phyloP scores from a whole-genome alignment of 2,113 vertebrate genomes.

The Labeo catla region DNA sequence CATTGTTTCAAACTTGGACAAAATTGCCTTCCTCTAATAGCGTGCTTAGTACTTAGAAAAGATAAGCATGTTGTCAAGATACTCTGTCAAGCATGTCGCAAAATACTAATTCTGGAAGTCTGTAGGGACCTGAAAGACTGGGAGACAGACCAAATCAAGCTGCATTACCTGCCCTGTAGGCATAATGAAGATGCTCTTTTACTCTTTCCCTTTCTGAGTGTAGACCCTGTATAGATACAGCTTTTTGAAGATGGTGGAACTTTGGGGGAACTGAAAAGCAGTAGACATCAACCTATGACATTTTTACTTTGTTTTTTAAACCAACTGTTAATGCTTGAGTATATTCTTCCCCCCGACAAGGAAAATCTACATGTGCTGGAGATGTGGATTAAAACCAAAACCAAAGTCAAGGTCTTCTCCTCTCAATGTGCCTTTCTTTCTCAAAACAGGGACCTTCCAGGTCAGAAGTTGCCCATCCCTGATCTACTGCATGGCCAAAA shows the following conservation, averaged over 20 bases:
- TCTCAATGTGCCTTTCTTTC: not conserved
- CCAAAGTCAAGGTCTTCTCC: not conserved
- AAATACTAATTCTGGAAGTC: not conserved
- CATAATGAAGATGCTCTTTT: not conserved
- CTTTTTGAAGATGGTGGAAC: not conserved
- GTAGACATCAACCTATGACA: not conserved
- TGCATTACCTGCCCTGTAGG: not conserved
- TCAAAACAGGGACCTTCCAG: not conserved
- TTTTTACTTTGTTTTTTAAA: not conserved
- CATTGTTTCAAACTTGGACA: conserved; percentile 13
- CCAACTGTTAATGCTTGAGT: not conserved
- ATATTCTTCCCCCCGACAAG: not conserved
- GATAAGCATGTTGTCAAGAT: not conserved
- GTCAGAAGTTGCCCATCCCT: not conserved
- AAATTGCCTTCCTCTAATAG: not conserved
- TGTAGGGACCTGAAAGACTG: not conserved
- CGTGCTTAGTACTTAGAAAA: not conserved
- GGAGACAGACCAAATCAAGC: not conserved
- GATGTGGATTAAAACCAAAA: not conserved
- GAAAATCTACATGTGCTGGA: not conserved
- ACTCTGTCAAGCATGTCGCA: not conserved
- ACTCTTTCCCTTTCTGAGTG: not conserved
- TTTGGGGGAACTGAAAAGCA: not conserved
- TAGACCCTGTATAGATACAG: not conserved
- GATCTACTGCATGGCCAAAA: not conserved